Evolutionary conservation across 2,797 vertebrate genomes (phyloP), one percentile per base, ranked within the genome.

Genomic region (Bradypus variegatus): DNA sequence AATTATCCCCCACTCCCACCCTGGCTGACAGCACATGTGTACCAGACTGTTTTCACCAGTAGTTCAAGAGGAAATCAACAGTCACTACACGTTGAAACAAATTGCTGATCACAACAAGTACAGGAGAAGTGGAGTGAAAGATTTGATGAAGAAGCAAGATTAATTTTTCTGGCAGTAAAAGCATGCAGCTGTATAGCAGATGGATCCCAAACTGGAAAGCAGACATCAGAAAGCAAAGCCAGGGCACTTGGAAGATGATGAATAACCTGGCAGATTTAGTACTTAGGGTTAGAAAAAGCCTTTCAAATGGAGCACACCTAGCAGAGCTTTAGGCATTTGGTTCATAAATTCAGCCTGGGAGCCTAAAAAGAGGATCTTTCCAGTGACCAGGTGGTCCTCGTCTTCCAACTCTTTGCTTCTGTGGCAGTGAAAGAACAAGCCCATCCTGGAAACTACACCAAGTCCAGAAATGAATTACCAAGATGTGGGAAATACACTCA

Each of bases 61-160:
- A n/a, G 84, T 72, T 95, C 89, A 91, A 93, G 82, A 94, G 92
- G 80, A 96, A 95, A 88, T 92, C 91, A 92, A 65, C 88, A 53
- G 75, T 86, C 88, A 90, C 86, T 75, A 80, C 58, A 79, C 45
- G 25, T 86, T 67, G 81, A 88, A 90, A 86, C 69, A 91, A 82
- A 83, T 79, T 88, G 93, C 85, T 93, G 89, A 93, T 89, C 67
- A 73, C 78, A 79, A 92, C 78, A 79, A 92, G 91, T 58, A 89
- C 55, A 90, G 67, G 45, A 84, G 50, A 89, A 95, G 58, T 25
- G 64, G 94, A 89, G 75, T 15, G 67, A 91, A 94, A 60, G 45
- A 75, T 41, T 86, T 50, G 41, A 67, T 83, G 83, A 80, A 94
- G 93, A 90, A 92, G 82, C 76, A 86, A 83, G 91, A 78, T 83